Percentiles rank a stretch among this genome's conserved stretches.
Evolutionary conservation across 2,113 vertebrate genomes (phyloP).

Genomic region (Platysternon megacephalum): DNA sequence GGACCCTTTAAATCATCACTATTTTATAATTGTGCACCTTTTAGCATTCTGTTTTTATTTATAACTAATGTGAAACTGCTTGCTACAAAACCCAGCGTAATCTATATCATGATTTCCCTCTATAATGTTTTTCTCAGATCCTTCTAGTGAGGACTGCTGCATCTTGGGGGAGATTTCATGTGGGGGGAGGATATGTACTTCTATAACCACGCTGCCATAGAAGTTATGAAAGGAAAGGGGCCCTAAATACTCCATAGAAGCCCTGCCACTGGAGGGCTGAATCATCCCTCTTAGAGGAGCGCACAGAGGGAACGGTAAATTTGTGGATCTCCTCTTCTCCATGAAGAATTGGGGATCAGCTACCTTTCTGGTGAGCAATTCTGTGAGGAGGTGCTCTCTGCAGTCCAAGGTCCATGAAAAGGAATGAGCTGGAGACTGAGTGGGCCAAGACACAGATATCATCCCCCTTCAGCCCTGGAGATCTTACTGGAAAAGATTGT

Average conservation of each 20-base stretch:
- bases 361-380: not conserved
- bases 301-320: not conserved
- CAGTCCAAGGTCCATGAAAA: not conserved
- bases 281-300: not conserved
- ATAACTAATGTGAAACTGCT: constrained; percentile 14
- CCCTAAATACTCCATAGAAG: not conserved
- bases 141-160: not conserved
- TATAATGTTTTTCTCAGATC: not conserved
- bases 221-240: not conserved
- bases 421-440: not conserved
- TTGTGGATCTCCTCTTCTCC: not conserved
- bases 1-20: constrained; percentile 45
- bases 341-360: not conserved
- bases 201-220: not conserved
- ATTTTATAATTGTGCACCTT: constrained; percentile 63
- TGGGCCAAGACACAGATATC: not conserved
- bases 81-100: not conserved
- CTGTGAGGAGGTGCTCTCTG: not conserved
- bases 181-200: not conserved
- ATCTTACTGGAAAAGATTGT: not conserved
- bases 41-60: constrained; percentile 57
- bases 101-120: not conserved
- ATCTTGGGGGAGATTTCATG: not conserved
- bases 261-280: not conserved
- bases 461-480: not conserved